phyloP scores from a whole-genome alignment of 2,797 vertebrate genomes.

The Phalanger gymnotis region DNA sequence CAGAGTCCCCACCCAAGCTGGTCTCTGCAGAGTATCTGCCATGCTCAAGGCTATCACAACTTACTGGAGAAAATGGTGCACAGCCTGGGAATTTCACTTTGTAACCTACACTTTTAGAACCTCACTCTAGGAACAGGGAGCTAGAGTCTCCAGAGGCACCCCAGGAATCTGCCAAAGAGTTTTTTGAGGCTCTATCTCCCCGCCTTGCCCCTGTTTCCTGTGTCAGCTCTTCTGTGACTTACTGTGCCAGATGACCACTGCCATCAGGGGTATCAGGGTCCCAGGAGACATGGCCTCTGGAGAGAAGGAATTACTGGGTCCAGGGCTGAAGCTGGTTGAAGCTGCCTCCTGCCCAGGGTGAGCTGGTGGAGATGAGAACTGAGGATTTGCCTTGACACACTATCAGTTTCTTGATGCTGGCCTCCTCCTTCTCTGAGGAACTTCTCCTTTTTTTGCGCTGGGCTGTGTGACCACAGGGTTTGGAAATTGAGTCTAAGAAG shows the following conservation, averaged over 20 bases:
- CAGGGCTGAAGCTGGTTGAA: neutral
- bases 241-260: slow-evolving; percentile 77
- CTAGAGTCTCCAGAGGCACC: neutral
- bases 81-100: neutral
- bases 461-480: slow-evolving; percentile 76
- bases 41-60: neutral
- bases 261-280: slow-evolving; percentile 74
- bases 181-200: neutral
- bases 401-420: slow-evolving; percentile 20
- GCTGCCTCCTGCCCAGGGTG: neutral
- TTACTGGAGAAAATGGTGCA: neutral
- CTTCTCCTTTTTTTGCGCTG: slow-evolving; percentile 75
- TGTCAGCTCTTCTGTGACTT: slow-evolving; percentile 57
- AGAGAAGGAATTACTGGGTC: neutral
- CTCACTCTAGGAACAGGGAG: neutral
- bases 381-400: neutral
- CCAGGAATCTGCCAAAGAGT: neutral
- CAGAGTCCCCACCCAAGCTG: neutral
- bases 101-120: neutral
- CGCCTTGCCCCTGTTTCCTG: neutral
- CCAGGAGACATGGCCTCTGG: slow-evolving; percentile 74
- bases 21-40: neutral
- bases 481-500: slow-evolving; percentile 77
- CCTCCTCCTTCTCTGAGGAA: slow-evolving; percentile 64
- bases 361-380: neutral